Base-by-base conservation (phyloP, 2,888 invertebrate genomes). In the Spilosoma lubricipeda region DNA sequence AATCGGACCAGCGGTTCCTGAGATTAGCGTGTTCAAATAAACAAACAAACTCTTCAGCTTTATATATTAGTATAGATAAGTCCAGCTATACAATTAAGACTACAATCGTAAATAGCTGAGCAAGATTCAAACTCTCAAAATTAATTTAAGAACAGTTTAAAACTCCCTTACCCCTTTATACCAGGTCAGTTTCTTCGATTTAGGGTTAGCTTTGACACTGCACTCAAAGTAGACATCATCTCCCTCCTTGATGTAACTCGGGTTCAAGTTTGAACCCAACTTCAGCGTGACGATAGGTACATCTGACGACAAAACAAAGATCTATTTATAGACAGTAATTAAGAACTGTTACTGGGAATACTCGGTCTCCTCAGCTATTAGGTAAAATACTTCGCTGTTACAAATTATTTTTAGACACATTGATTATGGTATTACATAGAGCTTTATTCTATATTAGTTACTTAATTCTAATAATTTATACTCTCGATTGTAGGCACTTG, bases 141-240 rank as follows among this genome's bases (percentile, higher is more conserved):
- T 52, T 52, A 1, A 4, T 52, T 52, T 52, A 3, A 23, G 20
- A 20, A 48, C 52, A 15, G 59, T 18, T 63, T 36, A 45, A 39
- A 27, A 27, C 63, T 18, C 39, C 23, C 93, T 91, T 82, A 95
- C 95, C 93, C 98, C 97, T 93, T 98, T 98, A 92, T 97, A 98
- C 98, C 98, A 98, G 65, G 97, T 96, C 83, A 98, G 97, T 90
- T 97, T 97, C 92, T 98, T 97, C 30, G 97, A 96, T 97, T 97
- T 98, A 0, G 98, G 98, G 94, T 98, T 98, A 36, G 98, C 98
- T 90, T 97, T 98, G 87, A 98, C 98, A 91, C 97, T 98, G 95
- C 98, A 98, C 91, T 98, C 98, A 90, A 98, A 98, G 96, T 98
- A 98, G 20, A 98, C 98, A 90, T 98, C 98, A 77, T 98, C 98